Evolutionary conservation across 2,888 invertebrate genomes (phyloP).

Genomic region (Lucinisca nassula): DNA sequence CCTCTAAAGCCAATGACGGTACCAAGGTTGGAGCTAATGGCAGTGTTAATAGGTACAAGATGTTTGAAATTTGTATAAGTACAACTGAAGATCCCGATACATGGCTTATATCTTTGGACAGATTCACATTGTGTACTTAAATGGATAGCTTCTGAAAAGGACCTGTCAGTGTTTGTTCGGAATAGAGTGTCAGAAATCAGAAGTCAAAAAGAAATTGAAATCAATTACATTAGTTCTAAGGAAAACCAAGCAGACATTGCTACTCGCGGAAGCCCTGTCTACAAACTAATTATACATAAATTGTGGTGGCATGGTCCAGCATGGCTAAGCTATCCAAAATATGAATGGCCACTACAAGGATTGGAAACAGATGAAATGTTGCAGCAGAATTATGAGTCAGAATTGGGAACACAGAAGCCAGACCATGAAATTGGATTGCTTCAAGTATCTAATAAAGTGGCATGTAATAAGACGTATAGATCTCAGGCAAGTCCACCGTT

Average conservation of each 20-base stretch:
- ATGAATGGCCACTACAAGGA: neutral
- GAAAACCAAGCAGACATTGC: slow-evolving; percentile 11
- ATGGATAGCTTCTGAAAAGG: neutral
- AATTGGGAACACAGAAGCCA: neutral
- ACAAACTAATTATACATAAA: neutral
- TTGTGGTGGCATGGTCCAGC: slow-evolving; percentile 20
- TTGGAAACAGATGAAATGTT: neutral
- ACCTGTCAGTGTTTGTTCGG: neutral
- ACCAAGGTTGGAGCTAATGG: slow-evolving; percentile 10
- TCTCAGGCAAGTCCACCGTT: neutral
- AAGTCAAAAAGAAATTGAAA: neutral
- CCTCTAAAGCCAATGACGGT: neutral
- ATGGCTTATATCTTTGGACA: neutral
- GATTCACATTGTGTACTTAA: slow-evolving; percentile 9
- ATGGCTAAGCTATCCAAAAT: neutral
- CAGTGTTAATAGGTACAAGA: slow-evolving; percentile 13
- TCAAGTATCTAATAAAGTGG: neutral
- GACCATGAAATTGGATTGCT: neutral
- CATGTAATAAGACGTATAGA: neutral
- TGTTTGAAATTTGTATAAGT: slow-evolving; percentile 6
- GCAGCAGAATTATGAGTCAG: neutral
- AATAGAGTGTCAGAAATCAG: neutral
- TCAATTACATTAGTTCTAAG: neutral
- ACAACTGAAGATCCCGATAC: neutral
- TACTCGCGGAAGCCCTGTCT: neutral